Conservation (phyloP, 2,888 invertebrate species). For the Aquatica leii region DNA sequence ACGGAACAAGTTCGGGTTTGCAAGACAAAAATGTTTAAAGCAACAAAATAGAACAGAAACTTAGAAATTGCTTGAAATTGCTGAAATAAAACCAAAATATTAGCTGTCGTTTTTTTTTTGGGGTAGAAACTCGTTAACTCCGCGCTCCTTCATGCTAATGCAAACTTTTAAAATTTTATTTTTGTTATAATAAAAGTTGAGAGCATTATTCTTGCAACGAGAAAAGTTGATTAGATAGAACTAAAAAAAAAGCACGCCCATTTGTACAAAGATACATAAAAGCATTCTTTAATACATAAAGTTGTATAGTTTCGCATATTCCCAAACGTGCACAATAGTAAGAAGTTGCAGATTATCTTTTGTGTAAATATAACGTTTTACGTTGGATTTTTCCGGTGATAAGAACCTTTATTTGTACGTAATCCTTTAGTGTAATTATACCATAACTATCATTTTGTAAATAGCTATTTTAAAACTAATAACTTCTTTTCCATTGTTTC, state of each 20-base stretch:
- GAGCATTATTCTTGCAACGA: neutral
- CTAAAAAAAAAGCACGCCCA: no score
- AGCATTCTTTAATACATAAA: neutral
- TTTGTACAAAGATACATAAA: neutral
- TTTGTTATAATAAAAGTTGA: neutral
- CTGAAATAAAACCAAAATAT: no score
- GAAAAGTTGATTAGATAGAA: neutral
- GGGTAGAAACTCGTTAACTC: no score
- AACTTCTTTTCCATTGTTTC: no score
- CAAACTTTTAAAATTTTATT: neutral
- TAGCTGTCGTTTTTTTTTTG: no score
- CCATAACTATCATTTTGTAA: neutral
- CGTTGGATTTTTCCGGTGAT: constrained; percentile 28
- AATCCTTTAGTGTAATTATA: neutral
- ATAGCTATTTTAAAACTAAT: no score
- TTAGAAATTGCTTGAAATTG: no score
- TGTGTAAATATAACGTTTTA: constrained; percentile 35
- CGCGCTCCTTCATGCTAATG: neutral
- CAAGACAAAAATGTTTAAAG: no score
- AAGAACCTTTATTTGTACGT: constrained; percentile 26
- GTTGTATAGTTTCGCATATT: constrained; percentile 13
- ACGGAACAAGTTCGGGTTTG: no score
- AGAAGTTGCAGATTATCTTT: constrained; percentile 38
- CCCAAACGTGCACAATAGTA: constrained; percentile 29
- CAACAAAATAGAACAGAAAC: no score